A percentile compares a stretch with the other conserved stretches of the same genome.
Evolutionary conservation across 2,888 invertebrate species (phyloP).

Genomic region (Arge pagana): DNA sequence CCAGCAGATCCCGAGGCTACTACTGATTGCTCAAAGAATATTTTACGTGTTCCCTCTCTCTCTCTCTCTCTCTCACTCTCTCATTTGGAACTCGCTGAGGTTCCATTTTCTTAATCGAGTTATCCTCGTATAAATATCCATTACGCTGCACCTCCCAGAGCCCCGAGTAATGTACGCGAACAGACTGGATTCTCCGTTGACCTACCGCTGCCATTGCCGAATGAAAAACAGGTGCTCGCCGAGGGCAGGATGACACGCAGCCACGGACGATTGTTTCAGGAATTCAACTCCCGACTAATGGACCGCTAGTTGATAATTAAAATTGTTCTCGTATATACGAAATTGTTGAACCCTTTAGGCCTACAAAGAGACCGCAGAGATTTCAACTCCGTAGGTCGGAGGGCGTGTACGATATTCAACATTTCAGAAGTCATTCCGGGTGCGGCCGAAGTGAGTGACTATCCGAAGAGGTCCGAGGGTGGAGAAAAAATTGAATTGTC

Average conservation of each 20-base stretch:
- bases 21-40: constrained; percentile 17
- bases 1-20: background rate
- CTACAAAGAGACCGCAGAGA: constrained; percentile 18
- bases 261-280: constrained; percentile 10
- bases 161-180: too few relatives aligned
- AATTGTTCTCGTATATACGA: constrained; percentile 18
- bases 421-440: constrained; percentile 11
- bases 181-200: too few relatives aligned
- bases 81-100: too few relatives aligned
- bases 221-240: constrained; percentile 16
- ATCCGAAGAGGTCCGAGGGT: too few relatives aligned
- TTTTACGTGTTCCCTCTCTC: background rate
- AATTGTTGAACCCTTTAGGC: constrained; percentile 15
- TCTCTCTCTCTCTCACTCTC: background rate
- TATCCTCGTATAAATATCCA: background rate
- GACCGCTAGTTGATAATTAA: constrained; percentile 12
- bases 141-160: too few relatives aligned
- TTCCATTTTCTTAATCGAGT: background rate
- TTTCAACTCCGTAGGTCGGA: constrained; percentile 1
- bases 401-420: constrained; percentile 15
- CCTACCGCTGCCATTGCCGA: too few relatives aligned
- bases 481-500: too few relatives aligned
- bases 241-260: constrained; percentile 16
- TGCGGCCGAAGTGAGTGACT: too few relatives aligned
- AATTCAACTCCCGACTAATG: constrained; percentile 7